Percentiles rank a stretch among this genome's conserved stretches.
These are phyloP conservation scores for Drosophila burlai DNA, from an alignment of 1,140 invertebrate species.

Conservation along the genomic window DNA sequence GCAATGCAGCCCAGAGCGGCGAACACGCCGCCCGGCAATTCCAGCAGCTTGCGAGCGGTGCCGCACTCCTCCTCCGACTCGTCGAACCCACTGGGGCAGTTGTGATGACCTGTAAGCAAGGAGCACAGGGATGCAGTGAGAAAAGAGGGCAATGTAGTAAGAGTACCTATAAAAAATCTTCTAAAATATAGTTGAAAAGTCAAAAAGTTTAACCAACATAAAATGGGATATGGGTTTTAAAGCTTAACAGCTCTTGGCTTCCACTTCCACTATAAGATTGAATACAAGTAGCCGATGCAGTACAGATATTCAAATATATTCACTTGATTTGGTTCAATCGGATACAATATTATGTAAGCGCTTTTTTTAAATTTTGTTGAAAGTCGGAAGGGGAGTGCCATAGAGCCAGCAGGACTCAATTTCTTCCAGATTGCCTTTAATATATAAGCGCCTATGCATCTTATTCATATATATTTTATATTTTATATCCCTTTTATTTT, in stretches of 20 bases:
- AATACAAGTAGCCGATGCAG: too few relatives aligned
- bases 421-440: too few relatives aligned
- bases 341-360: neutral
- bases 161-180: neutral
- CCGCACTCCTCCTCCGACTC: constrained; percentile 91
- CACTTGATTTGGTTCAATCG: too few relatives aligned
- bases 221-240: neutral
- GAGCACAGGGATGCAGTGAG: constrained; percentile 14
- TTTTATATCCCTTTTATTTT: neutral
- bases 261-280: neutral
- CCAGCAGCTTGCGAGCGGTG: constrained; percentile 86
- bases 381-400: too few relatives aligned
- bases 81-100: constrained; percentile 94
- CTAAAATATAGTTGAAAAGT: neutral
- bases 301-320: too few relatives aligned
- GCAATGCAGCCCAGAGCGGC: constrained; percentile 87
- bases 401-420: too few relatives aligned
- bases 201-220: neutral
- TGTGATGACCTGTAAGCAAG: constrained; percentile 85
- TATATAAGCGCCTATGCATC: too few relatives aligned
- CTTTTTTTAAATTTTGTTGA: too few relatives aligned
- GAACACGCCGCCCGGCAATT: constrained; percentile 86
- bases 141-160: neutral
- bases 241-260: neutral
- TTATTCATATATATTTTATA: too few relatives aligned